phyloP scores from a whole-genome alignment of 2,888 invertebrate species.

The Ochropleura plecta region DNA sequence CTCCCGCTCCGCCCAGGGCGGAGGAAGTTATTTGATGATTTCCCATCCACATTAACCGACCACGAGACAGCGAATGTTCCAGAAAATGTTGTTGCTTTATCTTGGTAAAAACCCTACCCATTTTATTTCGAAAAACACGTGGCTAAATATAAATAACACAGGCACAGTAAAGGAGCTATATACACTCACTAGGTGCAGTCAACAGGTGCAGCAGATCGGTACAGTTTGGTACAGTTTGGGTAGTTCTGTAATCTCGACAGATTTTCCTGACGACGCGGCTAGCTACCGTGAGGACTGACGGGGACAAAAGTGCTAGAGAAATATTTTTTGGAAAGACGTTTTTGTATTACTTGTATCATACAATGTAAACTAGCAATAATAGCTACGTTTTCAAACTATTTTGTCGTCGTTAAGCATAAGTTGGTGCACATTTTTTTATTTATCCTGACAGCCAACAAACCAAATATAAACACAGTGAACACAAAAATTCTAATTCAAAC shows the following conservation, averaged over 20 bases:
- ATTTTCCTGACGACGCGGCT: constrained; percentile 75
- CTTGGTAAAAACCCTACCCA: background rate
- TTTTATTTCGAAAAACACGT: background rate
- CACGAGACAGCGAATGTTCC: background rate
- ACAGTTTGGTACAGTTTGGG: constrained; percentile 52
- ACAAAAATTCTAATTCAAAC: too few relatives aligned
- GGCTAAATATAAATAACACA: background rate
- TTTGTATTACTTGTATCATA: background rate
- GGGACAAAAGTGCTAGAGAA: constrained; percentile 33
- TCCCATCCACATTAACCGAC: too few relatives aligned
- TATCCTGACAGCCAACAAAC: too few relatives aligned
- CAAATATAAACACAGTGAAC: too few relatives aligned
- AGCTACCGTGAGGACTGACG: constrained; percentile 38
- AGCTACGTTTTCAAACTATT: background rate
- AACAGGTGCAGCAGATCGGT: constrained; percentile 64
- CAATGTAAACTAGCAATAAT: background rate
- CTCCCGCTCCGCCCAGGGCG: too few relatives aligned
- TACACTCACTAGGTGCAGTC: constrained; percentile 37
- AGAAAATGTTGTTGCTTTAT: background rate
- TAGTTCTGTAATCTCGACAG: constrained; percentile 68
- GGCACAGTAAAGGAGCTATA: background rate
- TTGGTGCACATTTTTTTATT: background rate
- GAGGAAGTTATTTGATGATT: too few relatives aligned
- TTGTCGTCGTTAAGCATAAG: background rate
- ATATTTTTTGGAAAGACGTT: too few relatives aligned